Base-by-base conservation (phyloP, 2,888 invertebrate species). In the Brachylomia viminalis region DNA sequence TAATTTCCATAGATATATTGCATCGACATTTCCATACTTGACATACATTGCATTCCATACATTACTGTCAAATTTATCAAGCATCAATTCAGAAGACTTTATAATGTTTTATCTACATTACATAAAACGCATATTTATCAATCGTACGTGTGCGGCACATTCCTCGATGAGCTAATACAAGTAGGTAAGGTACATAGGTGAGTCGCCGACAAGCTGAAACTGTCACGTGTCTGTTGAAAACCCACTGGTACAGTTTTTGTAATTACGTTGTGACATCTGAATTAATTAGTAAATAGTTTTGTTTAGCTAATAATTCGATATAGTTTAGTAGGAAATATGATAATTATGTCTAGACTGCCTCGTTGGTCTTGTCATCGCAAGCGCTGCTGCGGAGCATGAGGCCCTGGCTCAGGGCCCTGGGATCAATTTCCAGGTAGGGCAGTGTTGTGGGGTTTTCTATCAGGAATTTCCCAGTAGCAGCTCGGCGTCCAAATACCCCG, bases 211-310 rank as follows among this genome's bases (percentile, higher is more conserved):
- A 77, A 71, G 58, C 67, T 61, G 15, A 17, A 6, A 72, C 76
- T 13, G 42, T 56, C 85, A 83, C 85, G 85, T 82, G 71, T 72
- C 23, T 81, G 30, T 65, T 27, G 67, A 47, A 47, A 74, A 65
- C 42, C 56, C 45, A 78, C 59, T 73, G 56, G 23, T 77, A 85
- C 58, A 74, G 49, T 68, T 72, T 42, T 30, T 56, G 33, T 68
- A 54, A 67, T 70, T 58, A 47, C 33, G 20, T 59, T 72, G 65
- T 58, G 74, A 69, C 68, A 83, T 83, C 7, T 70, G n/a, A 62
- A 62, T n/a, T 54, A 62, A 76, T 61, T 42, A 56, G 56, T 79
- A 62, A 82, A 11, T 75, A 38, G 27, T 56, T 74, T 52, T 27
- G 4, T 64, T 45, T 42, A 42, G 33, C n/a, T n/a, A n/a, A n/a